Evolutionary conservation across 2,113 vertebrate genomes (phyloP).

Genomic region (Bambusicola thoracicus): DNA sequence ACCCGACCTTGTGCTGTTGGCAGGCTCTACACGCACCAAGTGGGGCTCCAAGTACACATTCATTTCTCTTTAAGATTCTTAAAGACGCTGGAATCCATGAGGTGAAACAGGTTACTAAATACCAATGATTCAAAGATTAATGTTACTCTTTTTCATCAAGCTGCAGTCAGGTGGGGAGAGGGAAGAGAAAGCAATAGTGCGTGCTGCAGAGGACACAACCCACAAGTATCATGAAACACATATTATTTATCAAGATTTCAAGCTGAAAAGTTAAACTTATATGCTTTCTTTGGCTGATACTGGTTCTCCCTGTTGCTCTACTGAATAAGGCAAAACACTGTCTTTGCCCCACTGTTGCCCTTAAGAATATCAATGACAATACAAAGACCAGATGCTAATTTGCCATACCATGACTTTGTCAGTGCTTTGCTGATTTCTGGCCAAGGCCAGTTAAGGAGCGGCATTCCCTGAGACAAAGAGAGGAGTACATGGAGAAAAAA

Average conservation of each 20-base stretch:
- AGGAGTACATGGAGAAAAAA: not conserved
- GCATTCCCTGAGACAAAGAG: not conserved
- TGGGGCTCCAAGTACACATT: not conserved
- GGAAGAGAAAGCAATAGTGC: not conserved
- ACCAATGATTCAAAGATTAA: conserved; percentile 53
- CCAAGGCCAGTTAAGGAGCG: not conserved
- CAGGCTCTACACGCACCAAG: not conserved
- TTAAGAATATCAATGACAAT: not conserved
- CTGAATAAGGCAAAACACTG: not conserved
- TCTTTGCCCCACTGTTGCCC: not conserved
- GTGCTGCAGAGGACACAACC: not conserved
- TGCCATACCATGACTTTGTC: not conserved
- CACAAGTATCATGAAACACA: not conserved
- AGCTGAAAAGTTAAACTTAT: not conserved
- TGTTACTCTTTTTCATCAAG: not conserved
- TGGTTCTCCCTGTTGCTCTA: not conserved
- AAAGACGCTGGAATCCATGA: conserved; percentile 12
- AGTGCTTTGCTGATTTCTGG: not conserved
- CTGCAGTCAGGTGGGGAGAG: rapidly evolving
- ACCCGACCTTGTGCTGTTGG: not conserved
- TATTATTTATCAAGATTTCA: not conserved
- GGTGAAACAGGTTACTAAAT: conserved; percentile 61
- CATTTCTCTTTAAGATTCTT: conserved; percentile 15
- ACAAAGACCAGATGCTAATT: not conserved
- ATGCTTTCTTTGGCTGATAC: not conserved